These are phyloP conservation scores for Pachycephus smyrnensis DNA, from an alignment of 2,888 invertebrate species.

Conservation along the genomic window DNA sequence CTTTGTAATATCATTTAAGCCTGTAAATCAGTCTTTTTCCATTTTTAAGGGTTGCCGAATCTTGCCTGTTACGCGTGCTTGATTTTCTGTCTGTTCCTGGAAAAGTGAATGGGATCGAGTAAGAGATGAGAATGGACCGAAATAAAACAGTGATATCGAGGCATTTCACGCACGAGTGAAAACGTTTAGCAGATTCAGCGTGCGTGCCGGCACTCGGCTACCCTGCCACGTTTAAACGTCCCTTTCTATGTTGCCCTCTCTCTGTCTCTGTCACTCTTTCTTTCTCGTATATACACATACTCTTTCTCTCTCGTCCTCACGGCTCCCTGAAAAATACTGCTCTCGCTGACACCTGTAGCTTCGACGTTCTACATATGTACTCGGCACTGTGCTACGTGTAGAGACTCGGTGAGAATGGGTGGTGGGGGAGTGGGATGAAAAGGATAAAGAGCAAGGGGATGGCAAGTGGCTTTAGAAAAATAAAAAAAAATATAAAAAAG, in stretches of 20 bases:
- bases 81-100: too few species aligned
- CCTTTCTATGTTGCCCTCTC: conserved; percentile 28
- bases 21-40: too few species aligned
- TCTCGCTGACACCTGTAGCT: conserved; percentile 67
- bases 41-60: too few species aligned
- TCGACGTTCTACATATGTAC: conserved; percentile 64
- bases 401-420: conserved; percentile 33
- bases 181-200: conserved; percentile 67
- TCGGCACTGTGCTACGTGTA: conserved; percentile 23
- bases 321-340: conserved; percentile 64
- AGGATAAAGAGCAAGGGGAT: conserved; percentile 1
- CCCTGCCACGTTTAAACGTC: conserved; percentile 44
- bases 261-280: not conserved
- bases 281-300: not conserved
- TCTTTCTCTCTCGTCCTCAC: conserved; percentile 38
- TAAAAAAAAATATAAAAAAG: too few species aligned
- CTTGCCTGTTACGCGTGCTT: too few species aligned
- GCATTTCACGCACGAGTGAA: conserved; percentile 67
- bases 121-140: conserved; percentile 52
- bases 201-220: conserved; percentile 63
- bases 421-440: conserved; percentile 7
- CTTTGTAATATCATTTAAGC: too few species aligned
- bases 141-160: conserved; percentile 67
- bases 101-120: too few species aligned
- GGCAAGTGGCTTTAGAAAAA: too few species aligned